A percentile compares a stretch with the other conserved stretches of the same genome.
phyloP scores from a whole-genome alignment of 1,140 invertebrate species.

The Drosophila parabipectinata region DNA sequence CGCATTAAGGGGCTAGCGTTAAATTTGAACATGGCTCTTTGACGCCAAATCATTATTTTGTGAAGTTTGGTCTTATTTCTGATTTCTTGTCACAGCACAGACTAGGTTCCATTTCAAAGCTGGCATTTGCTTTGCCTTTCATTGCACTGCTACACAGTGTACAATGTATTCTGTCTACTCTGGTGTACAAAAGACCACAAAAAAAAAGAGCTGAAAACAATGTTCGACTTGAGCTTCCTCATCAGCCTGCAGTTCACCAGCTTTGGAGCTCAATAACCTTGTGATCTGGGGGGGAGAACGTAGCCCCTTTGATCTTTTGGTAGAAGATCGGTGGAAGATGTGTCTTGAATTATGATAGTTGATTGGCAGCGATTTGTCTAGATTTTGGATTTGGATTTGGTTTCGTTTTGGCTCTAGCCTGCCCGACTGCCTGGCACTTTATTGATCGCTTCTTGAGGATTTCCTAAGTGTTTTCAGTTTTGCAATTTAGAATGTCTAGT shows the following conservation, averaged over 20 bases:
- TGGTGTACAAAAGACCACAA: slow-evolving; percentile 3
- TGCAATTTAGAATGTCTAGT: slow-evolving; percentile 50
- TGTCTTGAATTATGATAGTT: slow-evolving; percentile 68
- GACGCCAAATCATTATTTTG: slow-evolving; percentile 67
- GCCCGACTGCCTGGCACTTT: slow-evolving; percentile 7
- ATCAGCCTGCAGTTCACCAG: slow-evolving; percentile 46
- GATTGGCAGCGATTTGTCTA: slow-evolving; percentile 63
- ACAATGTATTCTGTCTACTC: slow-evolving; percentile 5
- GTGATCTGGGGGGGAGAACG: slow-evolving; percentile 24
- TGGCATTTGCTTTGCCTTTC: slow-evolving; percentile 46
- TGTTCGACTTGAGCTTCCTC: slow-evolving; percentile 50
- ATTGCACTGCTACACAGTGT: slow-evolving; percentile 51
- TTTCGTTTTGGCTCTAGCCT: slow-evolving; percentile 1
- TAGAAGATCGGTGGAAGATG: slow-evolving; percentile 51
- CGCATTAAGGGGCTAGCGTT: slow-evolving; percentile 62
- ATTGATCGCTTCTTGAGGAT: slow-evolving; percentile 20
- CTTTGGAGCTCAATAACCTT: slow-evolving; percentile 21
- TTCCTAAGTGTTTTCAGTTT: slow-evolving; percentile 41
- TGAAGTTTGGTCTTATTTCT: slow-evolving; percentile 50
- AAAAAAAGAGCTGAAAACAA: slow-evolving; percentile 10
- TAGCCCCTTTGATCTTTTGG: slow-evolving; percentile 30
- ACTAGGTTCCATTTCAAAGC: slow-evolving; percentile 58
- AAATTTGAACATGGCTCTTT: slow-evolving; percentile 78
- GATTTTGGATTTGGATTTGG: slow-evolving; percentile 18
- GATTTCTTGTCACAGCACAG: slow-evolving; percentile 63